Percentiles rank a stretch among this genome's conserved stretches.
Conservation (phyloP, 2,888 invertebrate genomes). For the Synergus umbraculus region DNA sequence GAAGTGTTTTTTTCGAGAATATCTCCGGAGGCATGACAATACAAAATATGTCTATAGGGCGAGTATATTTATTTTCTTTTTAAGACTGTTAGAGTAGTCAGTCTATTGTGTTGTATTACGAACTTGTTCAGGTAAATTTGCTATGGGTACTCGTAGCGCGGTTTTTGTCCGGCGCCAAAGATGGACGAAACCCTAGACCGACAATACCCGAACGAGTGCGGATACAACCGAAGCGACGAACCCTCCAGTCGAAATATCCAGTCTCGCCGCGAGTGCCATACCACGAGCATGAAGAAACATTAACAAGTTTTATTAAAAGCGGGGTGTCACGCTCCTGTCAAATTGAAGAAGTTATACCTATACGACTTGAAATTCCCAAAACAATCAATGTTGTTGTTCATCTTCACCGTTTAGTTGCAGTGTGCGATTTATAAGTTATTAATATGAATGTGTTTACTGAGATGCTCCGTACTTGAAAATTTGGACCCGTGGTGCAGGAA, state of each 20-base stretch:
- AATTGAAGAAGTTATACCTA: background rate
- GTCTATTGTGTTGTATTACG: background rate
- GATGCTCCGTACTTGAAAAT: background rate
- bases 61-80: no score
- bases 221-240: constrained; percentile 60
- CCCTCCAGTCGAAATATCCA: constrained; percentile 70
- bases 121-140: background rate
- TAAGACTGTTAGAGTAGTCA: no score
- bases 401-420: background rate
- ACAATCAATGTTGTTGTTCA: background rate
- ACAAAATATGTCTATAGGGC: no score
- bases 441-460: constrained; percentile 23
- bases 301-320: background rate
- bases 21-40: no score
- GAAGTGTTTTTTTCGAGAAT: no score
- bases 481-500: background rate
- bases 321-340: constrained; percentile 32
- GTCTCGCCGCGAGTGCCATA: constrained; percentile 73
- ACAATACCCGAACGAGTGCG: constrained; percentile 58
- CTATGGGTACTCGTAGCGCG: background rate
- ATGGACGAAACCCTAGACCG: background rate
- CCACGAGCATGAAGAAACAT: constrained; percentile 60
- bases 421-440: background rate
- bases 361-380: background rate
- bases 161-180: constrained; percentile 13